Evolutionary conservation across 2,888 invertebrate genomes (phyloP).

Genomic region (Ischnus inquisitorius): DNA sequence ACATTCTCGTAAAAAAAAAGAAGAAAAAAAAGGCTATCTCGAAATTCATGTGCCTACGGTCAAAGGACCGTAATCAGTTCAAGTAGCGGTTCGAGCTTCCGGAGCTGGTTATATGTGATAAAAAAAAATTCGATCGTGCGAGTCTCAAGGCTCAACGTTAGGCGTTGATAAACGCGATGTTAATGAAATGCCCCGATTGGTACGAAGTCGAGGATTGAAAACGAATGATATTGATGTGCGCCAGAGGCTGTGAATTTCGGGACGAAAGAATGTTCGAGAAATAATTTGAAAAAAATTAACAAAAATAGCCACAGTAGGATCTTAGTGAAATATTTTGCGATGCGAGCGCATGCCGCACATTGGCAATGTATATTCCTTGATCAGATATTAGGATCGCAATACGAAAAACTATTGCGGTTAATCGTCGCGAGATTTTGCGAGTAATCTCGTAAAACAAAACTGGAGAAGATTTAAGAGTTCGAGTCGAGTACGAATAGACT

Average conservation of each 20-base stretch:
- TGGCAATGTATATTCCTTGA: background rate
- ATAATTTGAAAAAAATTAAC: background rate
- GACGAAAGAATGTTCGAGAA: background rate
- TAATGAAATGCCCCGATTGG: background rate
- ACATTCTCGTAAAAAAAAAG: background rate
- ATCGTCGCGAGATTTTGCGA: background rate
- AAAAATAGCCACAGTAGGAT: background rate
- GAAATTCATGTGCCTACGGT: constrained; percentile 17
- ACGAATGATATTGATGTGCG: background rate
- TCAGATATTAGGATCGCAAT: background rate
- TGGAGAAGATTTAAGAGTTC: background rate
- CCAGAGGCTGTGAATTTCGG: constrained; percentile 2
- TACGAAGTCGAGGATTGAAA: background rate
- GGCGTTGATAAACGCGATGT: too few relatives aligned
- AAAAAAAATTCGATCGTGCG: background rate
- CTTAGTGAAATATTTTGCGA: background rate
- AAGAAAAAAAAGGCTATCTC: background rate
- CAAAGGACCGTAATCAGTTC: constrained; percentile 29
- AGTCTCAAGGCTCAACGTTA: too few relatives aligned
- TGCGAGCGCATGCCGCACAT: background rate
- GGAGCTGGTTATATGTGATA: constrained; percentile 14
- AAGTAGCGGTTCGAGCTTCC: constrained; percentile 18
- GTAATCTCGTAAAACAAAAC: background rate
- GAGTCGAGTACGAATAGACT: background rate
- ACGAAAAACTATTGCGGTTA: background rate